Percentiles rank a stretch among this genome's conserved stretches.
Conservation (phyloP, 2,888 invertebrate species). For the Eutolmus rufibarbis region DNA sequence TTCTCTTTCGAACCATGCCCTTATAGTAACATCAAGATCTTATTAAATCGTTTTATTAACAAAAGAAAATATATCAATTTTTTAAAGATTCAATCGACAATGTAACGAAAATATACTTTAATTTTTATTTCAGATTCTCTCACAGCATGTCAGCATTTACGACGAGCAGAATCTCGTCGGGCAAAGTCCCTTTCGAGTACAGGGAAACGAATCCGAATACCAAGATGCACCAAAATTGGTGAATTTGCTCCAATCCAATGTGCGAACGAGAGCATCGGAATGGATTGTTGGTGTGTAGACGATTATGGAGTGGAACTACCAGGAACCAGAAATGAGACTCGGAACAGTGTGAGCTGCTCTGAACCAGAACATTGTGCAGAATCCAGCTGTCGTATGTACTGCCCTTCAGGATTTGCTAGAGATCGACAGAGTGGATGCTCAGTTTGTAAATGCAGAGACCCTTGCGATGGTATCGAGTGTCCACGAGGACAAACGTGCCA, state of each 20-base stretch:
- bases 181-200: constrained; percentile 67
- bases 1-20: too few species aligned
- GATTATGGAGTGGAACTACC: constrained; percentile 79
- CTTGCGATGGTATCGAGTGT: constrained; percentile 77
- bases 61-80: too few species aligned
- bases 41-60: too few species aligned
- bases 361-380: constrained; percentile 76
- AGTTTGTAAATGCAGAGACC: constrained; percentile 81
- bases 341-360: constrained; percentile 53
- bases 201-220: constrained; percentile 67
- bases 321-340: constrained; percentile 69
- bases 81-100: too few species aligned
- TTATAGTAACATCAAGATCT: too few species aligned
- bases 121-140: constrained; percentile 53
- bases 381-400: constrained; percentile 86
- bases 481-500: constrained; percentile 80
- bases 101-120: too few species aligned
- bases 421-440: constrained; percentile 75
- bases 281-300: constrained; percentile 84
- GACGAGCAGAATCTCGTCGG: constrained; percentile 69
- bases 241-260: constrained; percentile 82
- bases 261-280: constrained; percentile 73
- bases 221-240: constrained; percentile 75
- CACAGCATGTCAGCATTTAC: constrained; percentile 73
- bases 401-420: constrained; percentile 80